Base-by-base conservation (phyloP, 2,888 invertebrate genomes). In the Caenorhabditis sp. region DNA sequence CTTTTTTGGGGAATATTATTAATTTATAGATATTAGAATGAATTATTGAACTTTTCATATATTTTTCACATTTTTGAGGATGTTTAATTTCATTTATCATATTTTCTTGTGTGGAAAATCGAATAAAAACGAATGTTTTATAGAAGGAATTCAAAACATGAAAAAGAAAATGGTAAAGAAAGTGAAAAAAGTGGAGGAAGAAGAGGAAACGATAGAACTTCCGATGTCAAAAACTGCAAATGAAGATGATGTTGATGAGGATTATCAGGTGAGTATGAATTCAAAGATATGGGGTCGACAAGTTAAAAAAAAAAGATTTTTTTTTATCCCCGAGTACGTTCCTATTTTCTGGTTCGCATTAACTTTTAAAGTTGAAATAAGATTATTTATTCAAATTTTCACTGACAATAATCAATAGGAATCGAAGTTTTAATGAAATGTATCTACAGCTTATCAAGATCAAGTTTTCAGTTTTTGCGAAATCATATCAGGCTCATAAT, bases 171-270 rank as follows among this genome's bases (percentile, higher is more conserved):
- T 26, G 4, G 38, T 43, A 3, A 43, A 43, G 17, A 31, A 20
- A 27, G 27, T 17, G 31, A 53, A 61, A 50, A 27, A 52, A 26
- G 53, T 26, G 10, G 21, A 27, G 23, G 50, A 26, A n/a, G 52
- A 10, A 14, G 49, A 43, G 21, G 63, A 71, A 12, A 31, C 43
- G 27, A 23, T 59, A 25, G 73, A 66, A 31, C 52, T 72, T 58
- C 67, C 67, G 23, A 62, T 67, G 61, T 58, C 67, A 1, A 27
- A 25, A n/a, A 52, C 21, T 4, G 54, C 50, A 4, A 63, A 56
- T 10, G 67, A 23, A 1, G 59, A 73, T 54, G 69, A 74, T 60
- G 69, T 69, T 38, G 69, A 57, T 27, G 73, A 74, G 21, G 69
- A 70, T 58, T 61, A 74, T 38, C 23, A 66, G 59, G 67, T 74